Conservation (phyloP, 2,797 vertebrate genomes). For the Euthynnus affinis region DNA sequence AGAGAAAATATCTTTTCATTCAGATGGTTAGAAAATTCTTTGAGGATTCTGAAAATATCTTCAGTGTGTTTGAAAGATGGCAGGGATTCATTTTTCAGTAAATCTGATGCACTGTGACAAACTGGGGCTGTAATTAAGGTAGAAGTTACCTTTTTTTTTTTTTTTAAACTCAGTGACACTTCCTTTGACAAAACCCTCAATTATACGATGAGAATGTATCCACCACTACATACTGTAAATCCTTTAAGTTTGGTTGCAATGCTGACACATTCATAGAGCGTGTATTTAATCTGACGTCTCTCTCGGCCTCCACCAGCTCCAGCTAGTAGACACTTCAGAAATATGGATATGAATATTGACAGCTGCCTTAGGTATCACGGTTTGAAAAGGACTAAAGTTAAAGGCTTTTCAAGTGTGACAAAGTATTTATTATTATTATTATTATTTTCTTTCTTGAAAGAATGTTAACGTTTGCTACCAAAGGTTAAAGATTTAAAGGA, state of each 20-base stretch:
- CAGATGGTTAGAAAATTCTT: not conserved
- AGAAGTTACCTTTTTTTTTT: not conserved
- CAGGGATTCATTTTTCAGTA: not conserved
- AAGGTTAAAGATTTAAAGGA: slow-evolving; percentile 83
- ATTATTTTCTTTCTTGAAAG: slow-evolving; percentile 87
- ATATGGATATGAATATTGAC: slow-evolving; percentile 47
- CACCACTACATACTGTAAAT: not conserved
- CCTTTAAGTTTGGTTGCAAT: not conserved
- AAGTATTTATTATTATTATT: slow-evolving; percentile 90
- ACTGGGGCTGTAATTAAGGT: not conserved
- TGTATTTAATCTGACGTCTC: slow-evolving; percentile 20
- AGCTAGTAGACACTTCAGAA: slow-evolving; percentile 82
- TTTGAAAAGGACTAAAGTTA: slow-evolving; percentile 60
- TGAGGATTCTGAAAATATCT: not conserved
- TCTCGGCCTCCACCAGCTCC: slow-evolving; percentile 32
- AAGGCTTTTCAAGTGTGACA: slow-evolving; percentile 83
- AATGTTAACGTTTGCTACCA: slow-evolving; percentile 90
- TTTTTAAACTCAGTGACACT: not conserved
- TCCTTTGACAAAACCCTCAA: not conserved
- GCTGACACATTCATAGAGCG: not conserved
- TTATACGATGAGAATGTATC: slow-evolving; percentile 3
- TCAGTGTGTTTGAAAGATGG: not conserved
- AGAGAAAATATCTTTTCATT: no score
- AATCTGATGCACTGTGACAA: not conserved
- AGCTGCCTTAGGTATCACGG: slow-evolving; percentile 84